Conservation (phyloP, 2,888 invertebrate genomes). For the Drosophila rubida region DNA sequence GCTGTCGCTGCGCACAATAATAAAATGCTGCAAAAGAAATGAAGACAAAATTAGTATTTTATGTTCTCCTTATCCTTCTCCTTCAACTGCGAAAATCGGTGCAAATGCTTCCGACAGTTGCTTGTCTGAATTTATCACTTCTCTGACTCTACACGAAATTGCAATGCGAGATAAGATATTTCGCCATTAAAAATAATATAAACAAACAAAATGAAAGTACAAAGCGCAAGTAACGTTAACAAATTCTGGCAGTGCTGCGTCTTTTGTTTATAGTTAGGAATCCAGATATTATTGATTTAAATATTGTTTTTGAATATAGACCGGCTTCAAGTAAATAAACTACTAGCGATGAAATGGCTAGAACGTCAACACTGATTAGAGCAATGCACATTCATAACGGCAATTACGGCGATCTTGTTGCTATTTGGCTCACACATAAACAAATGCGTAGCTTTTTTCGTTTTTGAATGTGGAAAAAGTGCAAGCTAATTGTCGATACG, state of each 20-base stretch:
- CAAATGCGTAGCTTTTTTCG: conserved; percentile 66
- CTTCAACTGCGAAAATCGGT: conserved; percentile 10
- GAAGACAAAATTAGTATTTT: conserved; percentile 10
- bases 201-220: conserved; percentile 49
- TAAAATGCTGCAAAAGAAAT: conserved; percentile 67
- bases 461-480: conserved; percentile 39
- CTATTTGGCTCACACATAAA: conserved; percentile 51
- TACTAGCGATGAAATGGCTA: background rate
- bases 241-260: conserved; percentile 14
- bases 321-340: background rate
- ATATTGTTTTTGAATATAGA: background rate
- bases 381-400: conserved; percentile 29
- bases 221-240: conserved; percentile 15
- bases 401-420: conserved; percentile 8
- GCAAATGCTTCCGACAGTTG: conserved; percentile 30
- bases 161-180: conserved; percentile 52
- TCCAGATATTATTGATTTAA: background rate
- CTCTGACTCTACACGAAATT: conserved; percentile 26
- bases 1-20: conserved; percentile 57
- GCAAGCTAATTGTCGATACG: conserved; percentile 56
- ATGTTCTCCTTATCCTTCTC: background rate
- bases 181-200: conserved; percentile 36
- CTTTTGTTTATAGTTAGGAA: conserved; percentile 1
- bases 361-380: conserved; percentile 16
- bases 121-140: conserved; percentile 6